Percentiles rank a stretch among this genome's conserved stretches.
phyloP scores from a whole-genome alignment of 1,140 invertebrate species.

The Leptonema lineaticorne region DNA sequence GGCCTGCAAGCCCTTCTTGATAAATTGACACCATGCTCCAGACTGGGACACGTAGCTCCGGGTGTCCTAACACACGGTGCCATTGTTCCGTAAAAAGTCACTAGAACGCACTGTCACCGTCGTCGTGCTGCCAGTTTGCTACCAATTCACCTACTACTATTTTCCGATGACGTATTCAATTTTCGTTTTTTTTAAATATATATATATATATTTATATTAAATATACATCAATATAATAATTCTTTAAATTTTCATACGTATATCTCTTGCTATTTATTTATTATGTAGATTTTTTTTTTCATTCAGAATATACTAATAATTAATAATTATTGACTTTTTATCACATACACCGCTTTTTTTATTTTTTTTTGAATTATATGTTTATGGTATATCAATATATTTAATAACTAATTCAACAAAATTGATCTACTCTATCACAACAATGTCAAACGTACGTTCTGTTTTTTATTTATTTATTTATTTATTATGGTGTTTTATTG shows the following conservation, averaged over 20 bases:
- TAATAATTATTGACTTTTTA: slow-evolving; percentile 24
- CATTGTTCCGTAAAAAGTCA: slow-evolving; percentile 31
- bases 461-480: not conserved
- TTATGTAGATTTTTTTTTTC: no score
- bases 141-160: not conserved
- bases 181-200: not conserved
- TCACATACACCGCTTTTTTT: slow-evolving; percentile 39
- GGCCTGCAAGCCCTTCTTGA: slow-evolving; percentile 58
- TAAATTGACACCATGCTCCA: slow-evolving; percentile 59
- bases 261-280: no score
- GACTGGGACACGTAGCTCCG: slow-evolving; percentile 53
- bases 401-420: slow-evolving; percentile 13
- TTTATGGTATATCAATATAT: not conserved
- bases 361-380: slow-evolving; percentile 12
- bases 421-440: slow-evolving; percentile 9
- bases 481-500: not conserved
- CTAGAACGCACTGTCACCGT: slow-evolving; percentile 45
- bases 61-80: slow-evolving; percentile 41
- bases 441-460: not conserved
- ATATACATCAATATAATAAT: no score
- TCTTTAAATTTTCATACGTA: no score
- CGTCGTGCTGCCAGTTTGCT: slow-evolving; percentile 40
- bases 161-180: not conserved
- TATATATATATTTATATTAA: no score
- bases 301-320: not conserved